phyloP scores from a whole-genome alignment of 2,888 invertebrate genomes.

The Rhopalosiphum nymphaeae region DNA sequence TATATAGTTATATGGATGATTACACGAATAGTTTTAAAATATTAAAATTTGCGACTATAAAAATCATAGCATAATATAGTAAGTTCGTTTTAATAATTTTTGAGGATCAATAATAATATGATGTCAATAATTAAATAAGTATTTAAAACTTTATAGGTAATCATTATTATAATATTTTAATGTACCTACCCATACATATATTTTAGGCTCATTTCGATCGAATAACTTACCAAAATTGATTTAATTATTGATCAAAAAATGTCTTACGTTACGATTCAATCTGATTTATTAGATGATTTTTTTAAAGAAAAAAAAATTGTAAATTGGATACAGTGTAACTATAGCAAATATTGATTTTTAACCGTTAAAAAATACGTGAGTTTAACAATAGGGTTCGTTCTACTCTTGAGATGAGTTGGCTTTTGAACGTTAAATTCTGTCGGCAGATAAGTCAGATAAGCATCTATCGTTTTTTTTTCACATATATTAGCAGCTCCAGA shows the following conservation, averaged over 20 bases:
- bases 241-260: background rate
- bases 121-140: background rate
- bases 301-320: background rate
- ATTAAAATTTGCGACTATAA: background rate
- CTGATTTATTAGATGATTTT: background rate
- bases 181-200: background rate
- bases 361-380: constrained; percentile 55
- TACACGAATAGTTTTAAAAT: background rate
- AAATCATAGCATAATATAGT: background rate
- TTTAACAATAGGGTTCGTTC: constrained; percentile 55
- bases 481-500: background rate
- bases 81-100: background rate
- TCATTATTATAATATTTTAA: background rate
- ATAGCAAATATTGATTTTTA: constrained; percentile 58
- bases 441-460: constrained; percentile 54
- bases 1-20: background rate
- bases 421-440: constrained; percentile 47
- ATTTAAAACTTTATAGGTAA: background rate
- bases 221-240: background rate
- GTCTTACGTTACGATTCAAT: background rate
- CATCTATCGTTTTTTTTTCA: constrained; percentile 21
- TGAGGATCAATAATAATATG: background rate
- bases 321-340: background rate
- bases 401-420: constrained; percentile 52
- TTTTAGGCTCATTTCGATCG: background rate